Evolutionary conservation across 2,888 invertebrate species (phyloP).

Genomic region (Amphimallon solstitiale): DNA sequence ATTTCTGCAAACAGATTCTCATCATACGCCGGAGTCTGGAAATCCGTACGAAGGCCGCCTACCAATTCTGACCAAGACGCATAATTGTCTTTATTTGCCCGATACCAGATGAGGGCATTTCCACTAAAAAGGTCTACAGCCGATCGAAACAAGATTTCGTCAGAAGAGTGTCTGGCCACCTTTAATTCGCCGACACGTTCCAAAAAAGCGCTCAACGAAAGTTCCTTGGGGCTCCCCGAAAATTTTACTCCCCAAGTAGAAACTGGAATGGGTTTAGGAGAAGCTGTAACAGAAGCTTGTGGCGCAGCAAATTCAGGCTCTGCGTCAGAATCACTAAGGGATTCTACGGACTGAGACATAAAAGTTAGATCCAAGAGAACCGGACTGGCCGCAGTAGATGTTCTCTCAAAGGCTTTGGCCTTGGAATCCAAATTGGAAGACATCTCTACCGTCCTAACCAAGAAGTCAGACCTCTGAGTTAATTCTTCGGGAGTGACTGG

Average conservation of each 20-base stretch:
- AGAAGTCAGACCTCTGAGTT: too few relatives aligned
- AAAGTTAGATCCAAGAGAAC: too few relatives aligned
- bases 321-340: too few relatives aligned
- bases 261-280: constrained; percentile 27
- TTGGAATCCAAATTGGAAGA: too few relatives aligned
- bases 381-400: too few relatives aligned
- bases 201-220: constrained; percentile 28
- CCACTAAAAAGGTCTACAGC: not conserved
- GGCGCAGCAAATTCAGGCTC: too few relatives aligned
- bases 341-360: too few relatives aligned
- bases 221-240: not conserved
- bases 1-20: constrained; percentile 37
- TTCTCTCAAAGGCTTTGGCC: too few relatives aligned
- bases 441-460: too few relatives aligned
- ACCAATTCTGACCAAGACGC: not conserved
- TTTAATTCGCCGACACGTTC: constrained; percentile 25
- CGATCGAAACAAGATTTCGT: constrained; percentile 18
- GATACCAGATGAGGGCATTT: too few relatives aligned
- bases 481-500: too few relatives aligned
- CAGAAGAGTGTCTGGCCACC: constrained; percentile 6
- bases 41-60: not conserved
- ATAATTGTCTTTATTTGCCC: not conserved
- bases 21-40: constrained; percentile 16
- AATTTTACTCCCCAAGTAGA: constrained; percentile 19
- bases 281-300: too few relatives aligned